Evolutionary conservation across 2,888 invertebrate species (phyloP).

Genomic region (Lepidochrysops patricia): DNA sequence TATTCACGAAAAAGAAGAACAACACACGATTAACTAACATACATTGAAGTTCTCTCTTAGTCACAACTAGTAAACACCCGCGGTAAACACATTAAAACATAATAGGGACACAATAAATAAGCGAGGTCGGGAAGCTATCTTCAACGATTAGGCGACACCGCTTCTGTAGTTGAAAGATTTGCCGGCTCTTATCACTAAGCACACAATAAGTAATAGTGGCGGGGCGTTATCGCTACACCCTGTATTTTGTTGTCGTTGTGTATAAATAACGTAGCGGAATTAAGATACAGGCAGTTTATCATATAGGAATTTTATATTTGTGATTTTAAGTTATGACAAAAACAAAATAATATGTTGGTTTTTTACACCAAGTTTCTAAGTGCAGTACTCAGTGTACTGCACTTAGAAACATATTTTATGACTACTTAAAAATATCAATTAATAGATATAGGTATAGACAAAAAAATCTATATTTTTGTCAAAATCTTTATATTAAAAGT

Average conservation of each 20-base stretch:
- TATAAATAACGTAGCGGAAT: constrained; percentile 16
- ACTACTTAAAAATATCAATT: too few relatives aligned
- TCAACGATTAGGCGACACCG: constrained; percentile 10
- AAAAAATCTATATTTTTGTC: too few relatives aligned
- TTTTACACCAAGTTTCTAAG: too few relatives aligned
- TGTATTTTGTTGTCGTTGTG: constrained; percentile 10
- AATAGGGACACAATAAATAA: not conserved
- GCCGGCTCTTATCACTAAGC: constrained; percentile 25
- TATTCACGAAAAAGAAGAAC: too few relatives aligned
- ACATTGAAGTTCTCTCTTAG: not conserved
- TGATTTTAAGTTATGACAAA: not conserved
- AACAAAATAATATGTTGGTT: too few relatives aligned
- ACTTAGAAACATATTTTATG: too few relatives aligned
- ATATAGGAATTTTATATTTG: not conserved
- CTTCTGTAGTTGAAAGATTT: constrained; percentile 22
- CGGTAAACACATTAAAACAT: not conserved
- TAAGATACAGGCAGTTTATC: not conserved
- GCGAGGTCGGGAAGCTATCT: constrained; percentile 9
- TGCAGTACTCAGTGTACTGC: too few relatives aligned
- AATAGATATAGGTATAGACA: too few relatives aligned
- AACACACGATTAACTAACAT: too few relatives aligned
- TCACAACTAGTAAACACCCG: not conserved
- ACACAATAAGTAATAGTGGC: constrained; percentile 47
- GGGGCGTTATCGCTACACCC: constrained; percentile 24
- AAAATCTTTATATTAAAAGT: too few relatives aligned